phyloP scores from a whole-genome alignment of 2,113 vertebrate genomes.

The Xenopus borealis region DNA sequence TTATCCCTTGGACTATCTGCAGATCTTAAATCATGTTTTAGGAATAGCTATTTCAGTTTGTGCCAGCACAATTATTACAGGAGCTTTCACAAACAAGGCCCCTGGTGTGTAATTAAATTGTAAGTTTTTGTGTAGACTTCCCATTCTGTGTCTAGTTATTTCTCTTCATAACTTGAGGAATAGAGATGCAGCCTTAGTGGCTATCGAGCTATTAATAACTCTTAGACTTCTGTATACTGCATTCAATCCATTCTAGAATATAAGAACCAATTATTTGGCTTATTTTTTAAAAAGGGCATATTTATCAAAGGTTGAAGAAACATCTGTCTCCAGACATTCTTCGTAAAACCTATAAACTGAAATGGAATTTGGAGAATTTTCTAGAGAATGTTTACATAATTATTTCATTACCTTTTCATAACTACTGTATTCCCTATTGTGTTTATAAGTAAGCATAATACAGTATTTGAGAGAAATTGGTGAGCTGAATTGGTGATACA shows the following conservation, averaged over 20 bases:
- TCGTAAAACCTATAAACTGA: no score
- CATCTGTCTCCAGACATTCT: no score
- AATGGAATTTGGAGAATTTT: no score
- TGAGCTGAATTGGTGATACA: no score
- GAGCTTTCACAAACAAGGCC: conserved; percentile 9
- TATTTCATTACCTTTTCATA: no score
- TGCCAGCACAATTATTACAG: conserved; percentile 5
- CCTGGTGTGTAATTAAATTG: conserved; percentile 30
- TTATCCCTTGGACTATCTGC: neutral
- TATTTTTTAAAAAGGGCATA: neutral
- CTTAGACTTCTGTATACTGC: neutral
- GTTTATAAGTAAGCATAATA: no score
- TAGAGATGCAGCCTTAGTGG: neutral
- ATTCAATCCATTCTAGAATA: neutral
- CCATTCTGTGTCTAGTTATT: neutral
- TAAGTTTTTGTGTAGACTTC: conserved; percentile 7
- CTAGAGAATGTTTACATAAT: no score
- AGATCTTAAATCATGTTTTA: neutral
- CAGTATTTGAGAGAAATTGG: no score
- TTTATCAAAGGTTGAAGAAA: no score
- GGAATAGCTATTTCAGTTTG: conserved; percentile 2
- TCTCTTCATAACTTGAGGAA: neutral
- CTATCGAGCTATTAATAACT: neutral
- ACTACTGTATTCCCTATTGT: no score
- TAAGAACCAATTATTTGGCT: neutral